Percentiles rank a stretch among this genome's conserved stretches.
Conservation (phyloP, 1,140 invertebrate species). For the Procambarus virginalis region DNA sequence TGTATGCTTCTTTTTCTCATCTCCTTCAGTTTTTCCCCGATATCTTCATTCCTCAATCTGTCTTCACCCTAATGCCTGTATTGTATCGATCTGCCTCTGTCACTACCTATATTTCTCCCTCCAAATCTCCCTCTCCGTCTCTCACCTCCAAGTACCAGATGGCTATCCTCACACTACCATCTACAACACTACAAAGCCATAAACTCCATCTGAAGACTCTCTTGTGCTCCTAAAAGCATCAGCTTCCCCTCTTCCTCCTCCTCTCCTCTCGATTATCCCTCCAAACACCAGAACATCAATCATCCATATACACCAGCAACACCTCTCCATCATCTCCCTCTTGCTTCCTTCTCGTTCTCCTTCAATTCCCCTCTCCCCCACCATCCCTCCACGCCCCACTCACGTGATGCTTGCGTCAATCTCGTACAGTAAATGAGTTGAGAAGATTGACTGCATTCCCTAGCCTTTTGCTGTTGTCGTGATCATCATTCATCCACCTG, state of each 20-base stretch:
- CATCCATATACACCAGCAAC: no score
- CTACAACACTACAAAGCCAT: no score
- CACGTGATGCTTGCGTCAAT: background rate
- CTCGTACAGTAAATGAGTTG: constrained; percentile 43
- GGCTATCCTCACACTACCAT: no score
- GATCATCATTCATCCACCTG: background rate
- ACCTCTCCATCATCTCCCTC: background rate
- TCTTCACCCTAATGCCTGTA: no score
- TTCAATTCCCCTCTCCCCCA: background rate
- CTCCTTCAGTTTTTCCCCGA: no score
- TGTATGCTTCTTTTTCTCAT: no score
- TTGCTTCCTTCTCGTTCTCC: background rate
- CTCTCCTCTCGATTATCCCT: background rate
- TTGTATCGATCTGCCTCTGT: no score
- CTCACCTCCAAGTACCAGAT: background rate
- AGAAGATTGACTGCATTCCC: constrained; percentile 31
- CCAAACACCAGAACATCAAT: background rate
- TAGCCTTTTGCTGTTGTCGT: background rate
- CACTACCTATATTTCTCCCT: background rate
- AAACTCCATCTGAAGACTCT: no score
- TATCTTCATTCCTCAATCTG: no score
- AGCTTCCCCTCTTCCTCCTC: constrained; percentile 7
- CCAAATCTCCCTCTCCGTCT: background rate
- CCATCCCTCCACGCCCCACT: background rate
- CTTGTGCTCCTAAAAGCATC: no score